Conservation (phyloP, 2,797 vertebrate species). For the Sardinella longiceps region DNA sequence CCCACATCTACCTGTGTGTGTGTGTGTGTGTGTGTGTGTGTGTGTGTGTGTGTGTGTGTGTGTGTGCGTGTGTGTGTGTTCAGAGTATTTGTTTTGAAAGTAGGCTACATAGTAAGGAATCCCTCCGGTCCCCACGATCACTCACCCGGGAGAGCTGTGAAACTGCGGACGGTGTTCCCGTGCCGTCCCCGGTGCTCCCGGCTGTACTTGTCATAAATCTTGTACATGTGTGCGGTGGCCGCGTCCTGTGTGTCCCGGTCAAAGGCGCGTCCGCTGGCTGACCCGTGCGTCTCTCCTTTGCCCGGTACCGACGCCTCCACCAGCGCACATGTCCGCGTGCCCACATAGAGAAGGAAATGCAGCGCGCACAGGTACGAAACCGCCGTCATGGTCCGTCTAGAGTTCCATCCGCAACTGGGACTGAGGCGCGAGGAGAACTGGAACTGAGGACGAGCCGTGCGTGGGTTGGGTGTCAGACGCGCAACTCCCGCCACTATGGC, state of each 20-base stretch:
- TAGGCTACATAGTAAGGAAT: background rate
- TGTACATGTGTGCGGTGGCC: conserved; percentile 85
- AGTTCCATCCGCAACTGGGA: background rate
- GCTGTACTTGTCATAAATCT: conserved; percentile 88
- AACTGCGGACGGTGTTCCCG: conserved; percentile 91
- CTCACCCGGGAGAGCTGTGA: conserved; percentile 86
- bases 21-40: too few relatives aligned
- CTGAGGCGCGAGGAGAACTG: background rate
- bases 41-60: too few relatives aligned
- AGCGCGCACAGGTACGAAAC: conserved; percentile 56
- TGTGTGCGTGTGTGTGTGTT: background rate
- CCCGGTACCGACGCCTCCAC: conserved; percentile 48
- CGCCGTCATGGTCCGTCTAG: conserved; percentile 60
- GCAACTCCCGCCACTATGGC: background rate
- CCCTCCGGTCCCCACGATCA: conserved; percentile 25
- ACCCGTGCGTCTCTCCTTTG: conserved; percentile 38
- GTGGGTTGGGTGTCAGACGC: too few relatives aligned
- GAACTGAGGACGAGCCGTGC: background rate
- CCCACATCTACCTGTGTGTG: too few relatives aligned
- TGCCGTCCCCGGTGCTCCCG: conserved; percentile 76
- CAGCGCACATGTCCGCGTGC: conserved; percentile 42
- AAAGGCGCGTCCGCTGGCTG: conserved; percentile 53
- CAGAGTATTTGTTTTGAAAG: background rate
- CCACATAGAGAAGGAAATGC: conserved; percentile 58
- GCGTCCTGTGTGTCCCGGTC: conserved; percentile 70